Conservation (phyloP, 2,113 vertebrate species). For the Porphyrio hochstetteri region DNA sequence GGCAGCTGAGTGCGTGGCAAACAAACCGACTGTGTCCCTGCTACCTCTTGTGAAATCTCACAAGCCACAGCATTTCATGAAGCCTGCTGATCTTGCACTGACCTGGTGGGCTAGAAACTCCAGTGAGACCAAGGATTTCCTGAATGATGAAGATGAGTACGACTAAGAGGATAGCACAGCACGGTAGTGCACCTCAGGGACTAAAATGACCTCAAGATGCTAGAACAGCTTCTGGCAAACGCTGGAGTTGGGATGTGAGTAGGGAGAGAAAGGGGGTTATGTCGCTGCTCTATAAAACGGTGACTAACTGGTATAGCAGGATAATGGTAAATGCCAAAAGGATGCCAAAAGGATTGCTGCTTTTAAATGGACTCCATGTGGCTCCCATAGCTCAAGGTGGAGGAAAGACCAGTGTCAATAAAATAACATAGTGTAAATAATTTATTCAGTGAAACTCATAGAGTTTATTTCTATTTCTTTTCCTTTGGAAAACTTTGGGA, state of each 20-base stretch:
- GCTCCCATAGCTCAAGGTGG: neutral
- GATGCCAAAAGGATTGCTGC: neutral
- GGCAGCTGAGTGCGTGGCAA: neutral
- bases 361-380: neutral
- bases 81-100: neutral
- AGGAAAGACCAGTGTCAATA: neutral
- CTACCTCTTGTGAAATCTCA: neutral
- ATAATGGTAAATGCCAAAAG: neutral
- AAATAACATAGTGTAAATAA: neutral
- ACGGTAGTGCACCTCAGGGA: neutral
- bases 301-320: neutral
- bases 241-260: neutral
- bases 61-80: fast-evolving
- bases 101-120: neutral
- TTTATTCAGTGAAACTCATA: neutral
- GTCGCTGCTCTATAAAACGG: neutral
- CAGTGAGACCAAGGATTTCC: neutral
- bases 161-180: neutral
- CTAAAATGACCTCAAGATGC: neutral
- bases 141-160: neutral
- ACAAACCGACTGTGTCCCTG: neutral
- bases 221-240: neutral
- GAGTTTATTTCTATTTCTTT: neutral
- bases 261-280: neutral
- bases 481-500: neutral